Evolutionary conservation across 2,113 vertebrate species (phyloP).

Genomic region (Hucho hucho): DNA sequence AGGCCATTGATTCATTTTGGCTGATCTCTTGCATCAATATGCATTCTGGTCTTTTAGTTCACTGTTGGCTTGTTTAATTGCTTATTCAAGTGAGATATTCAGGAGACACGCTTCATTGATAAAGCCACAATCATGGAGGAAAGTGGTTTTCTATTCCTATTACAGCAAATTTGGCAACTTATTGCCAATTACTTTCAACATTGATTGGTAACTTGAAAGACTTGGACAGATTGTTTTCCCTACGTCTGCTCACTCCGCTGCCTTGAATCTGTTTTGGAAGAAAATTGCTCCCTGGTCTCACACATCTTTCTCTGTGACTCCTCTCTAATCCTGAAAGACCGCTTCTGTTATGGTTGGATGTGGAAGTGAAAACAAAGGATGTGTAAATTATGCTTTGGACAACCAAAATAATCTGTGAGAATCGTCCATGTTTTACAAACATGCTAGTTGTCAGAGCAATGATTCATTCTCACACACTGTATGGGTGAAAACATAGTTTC

Average conservation of each 20-base stretch:
- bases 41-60: slow-evolving; percentile 32
- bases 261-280: not conserved
- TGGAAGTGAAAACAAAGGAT: slow-evolving; percentile 9
- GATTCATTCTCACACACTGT: slow-evolving; percentile 1
- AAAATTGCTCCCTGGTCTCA: not conserved
- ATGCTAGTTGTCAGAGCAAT: slow-evolving; percentile 5
- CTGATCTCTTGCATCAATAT: slow-evolving; percentile 13
- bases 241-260: not conserved
- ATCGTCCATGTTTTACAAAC: slow-evolving; percentile 23
- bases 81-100: slow-evolving; percentile 34
- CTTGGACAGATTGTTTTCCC: not conserved
- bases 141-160: slow-evolving; percentile 20
- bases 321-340: not conserved
- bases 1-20: slow-evolving; percentile 40
- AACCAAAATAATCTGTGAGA: slow-evolving; percentile 9
- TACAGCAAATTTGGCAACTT: slow-evolving; percentile 14
- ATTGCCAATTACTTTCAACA: slow-evolving; percentile 28
- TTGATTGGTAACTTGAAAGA: slow-evolving; percentile 9
- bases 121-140: slow-evolving; percentile 16
- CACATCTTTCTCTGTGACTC: not conserved
- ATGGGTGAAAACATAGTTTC: not conserved
- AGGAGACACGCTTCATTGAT: slow-evolving; percentile 27
- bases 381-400: slow-evolving; percentile 15
- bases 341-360: slow-evolving; percentile 15
- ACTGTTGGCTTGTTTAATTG: slow-evolving; percentile 52